Conservation (phyloP, 2,888 invertebrate genomes). For the Mermis nigrescens region DNA sequence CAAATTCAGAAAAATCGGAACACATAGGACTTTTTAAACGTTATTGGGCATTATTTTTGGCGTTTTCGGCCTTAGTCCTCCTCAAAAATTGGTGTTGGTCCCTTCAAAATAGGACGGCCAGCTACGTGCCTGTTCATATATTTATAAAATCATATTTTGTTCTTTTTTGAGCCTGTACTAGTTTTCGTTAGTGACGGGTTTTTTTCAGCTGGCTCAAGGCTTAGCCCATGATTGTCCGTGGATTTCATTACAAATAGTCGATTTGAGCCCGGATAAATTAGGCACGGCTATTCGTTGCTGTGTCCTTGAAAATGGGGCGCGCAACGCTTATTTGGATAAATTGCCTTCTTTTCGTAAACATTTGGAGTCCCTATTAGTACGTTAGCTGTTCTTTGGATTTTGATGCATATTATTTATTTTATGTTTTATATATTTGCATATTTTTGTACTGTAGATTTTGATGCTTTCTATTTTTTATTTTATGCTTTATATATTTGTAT, state of each 20-base stretch:
- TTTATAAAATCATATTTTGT: too few relatives aligned
- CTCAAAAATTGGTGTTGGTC: too few relatives aligned
- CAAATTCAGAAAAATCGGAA: too few relatives aligned
- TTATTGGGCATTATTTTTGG: too few relatives aligned
- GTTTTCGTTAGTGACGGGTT: too few relatives aligned
- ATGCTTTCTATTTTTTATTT: too few relatives aligned
- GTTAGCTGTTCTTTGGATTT: not conserved
- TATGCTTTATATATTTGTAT: too few relatives aligned
- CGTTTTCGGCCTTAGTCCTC: too few relatives aligned
- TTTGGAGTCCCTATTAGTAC: not conserved
- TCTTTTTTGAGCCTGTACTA: too few relatives aligned
- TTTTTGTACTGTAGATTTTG: not conserved
- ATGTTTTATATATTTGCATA: not conserved
- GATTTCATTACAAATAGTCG: constrained; percentile 23
- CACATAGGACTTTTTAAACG: too few relatives aligned
- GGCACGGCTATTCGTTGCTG: constrained; percentile 25
- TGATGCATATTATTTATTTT: not conserved
- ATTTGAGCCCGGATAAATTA: constrained; percentile 18
- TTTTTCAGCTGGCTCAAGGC: constrained; percentile 22
- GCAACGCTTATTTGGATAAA: constrained; percentile 1
- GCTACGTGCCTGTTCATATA: too few relatives aligned
- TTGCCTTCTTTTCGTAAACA: not conserved
- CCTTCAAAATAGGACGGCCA: too few relatives aligned
- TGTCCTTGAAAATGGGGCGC: constrained; percentile 22
- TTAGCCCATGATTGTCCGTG: constrained; percentile 20